phyloP scores from a whole-genome alignment of 2,113 vertebrate species.

The Silurus meridionalis region DNA sequence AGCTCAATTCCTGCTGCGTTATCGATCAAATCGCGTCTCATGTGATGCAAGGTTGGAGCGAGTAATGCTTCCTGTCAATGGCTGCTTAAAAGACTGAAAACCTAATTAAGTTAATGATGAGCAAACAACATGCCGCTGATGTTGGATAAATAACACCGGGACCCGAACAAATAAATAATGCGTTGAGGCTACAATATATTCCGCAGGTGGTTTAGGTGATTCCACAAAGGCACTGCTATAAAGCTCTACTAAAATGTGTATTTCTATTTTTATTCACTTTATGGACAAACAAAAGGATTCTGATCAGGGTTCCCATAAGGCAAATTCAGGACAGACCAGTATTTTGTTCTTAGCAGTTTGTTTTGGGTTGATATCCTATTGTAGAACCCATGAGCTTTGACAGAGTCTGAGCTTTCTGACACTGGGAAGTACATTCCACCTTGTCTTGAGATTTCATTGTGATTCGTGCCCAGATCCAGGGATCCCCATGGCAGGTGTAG shows the following conservation, averaged over 20 bases:
- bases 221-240: not conserved
- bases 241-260: not conserved
- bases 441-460: too few relatives aligned
- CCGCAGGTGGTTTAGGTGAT: not conserved
- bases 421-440: too few relatives aligned
- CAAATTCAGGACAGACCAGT: too few relatives aligned
- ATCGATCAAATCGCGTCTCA: slow-evolving; percentile 41
- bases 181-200: not conserved
- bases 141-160: slow-evolving; percentile 25
- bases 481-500: too few relatives aligned
- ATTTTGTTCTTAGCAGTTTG: too few relatives aligned
- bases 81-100: slow-evolving; percentile 50
- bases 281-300: too few relatives aligned
- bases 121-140: slow-evolving; percentile 34
- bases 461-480: too few relatives aligned
- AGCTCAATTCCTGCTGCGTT: slow-evolving; percentile 21
- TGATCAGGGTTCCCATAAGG: too few relatives aligned
- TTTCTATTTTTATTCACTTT: not conserved
- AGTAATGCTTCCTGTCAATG: slow-evolving; percentile 44
- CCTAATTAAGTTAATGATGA: slow-evolving; percentile 57
- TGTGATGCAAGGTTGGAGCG: slow-evolving; percentile 22
- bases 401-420: too few relatives aligned
- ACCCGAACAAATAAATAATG: not conserved
- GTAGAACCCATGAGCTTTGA: too few relatives aligned
- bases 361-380: too few relatives aligned